Evolutionary conservation across 1,140 invertebrate genomes (phyloP).

Genomic region (Drepana arcuata): DNA sequence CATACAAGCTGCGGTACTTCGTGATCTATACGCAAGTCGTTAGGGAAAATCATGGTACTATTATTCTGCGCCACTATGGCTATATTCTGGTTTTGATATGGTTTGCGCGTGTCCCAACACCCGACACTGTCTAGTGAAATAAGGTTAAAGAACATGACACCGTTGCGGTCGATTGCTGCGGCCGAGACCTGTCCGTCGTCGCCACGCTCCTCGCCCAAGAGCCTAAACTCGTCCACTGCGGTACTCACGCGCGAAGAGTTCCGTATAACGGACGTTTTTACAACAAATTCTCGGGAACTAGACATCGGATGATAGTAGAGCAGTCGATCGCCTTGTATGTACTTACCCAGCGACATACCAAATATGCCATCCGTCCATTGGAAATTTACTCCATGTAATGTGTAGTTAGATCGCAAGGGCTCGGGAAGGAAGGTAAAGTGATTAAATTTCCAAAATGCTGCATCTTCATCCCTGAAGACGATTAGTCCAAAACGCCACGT

Average conservation of each 20-base stretch:
- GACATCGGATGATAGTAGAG: constrained; percentile 87
- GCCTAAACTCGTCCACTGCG: constrained; percentile 74
- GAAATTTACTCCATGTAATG: constrained; percentile 80
- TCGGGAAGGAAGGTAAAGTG: constrained; percentile 85
- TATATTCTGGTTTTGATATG: constrained; percentile 77
- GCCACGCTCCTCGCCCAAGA: constrained; percentile 77
- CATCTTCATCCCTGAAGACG: constrained; percentile 77
- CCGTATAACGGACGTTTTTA: constrained; percentile 76
- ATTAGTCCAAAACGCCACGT: constrained; percentile 83
- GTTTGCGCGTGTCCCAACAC: constrained; percentile 85
- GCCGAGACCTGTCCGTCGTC: constrained; percentile 80
- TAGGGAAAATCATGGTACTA: constrained; percentile 81
- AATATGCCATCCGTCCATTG: constrained; percentile 88
- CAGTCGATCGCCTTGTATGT: constrained; percentile 73
- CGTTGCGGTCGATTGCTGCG: constrained; percentile 79
- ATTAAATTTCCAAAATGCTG: constrained; percentile 79
- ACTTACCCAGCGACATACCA: constrained; percentile 79
- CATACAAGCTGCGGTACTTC: constrained; percentile 79
- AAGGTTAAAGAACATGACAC: constrained; percentile 87
- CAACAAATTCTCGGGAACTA: constrained; percentile 81
- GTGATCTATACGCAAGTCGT: constrained; percentile 83
- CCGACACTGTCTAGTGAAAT: constrained; percentile 82
- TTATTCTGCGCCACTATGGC: constrained; percentile 76
- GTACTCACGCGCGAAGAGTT: constrained; percentile 74
- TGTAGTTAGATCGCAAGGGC: constrained; percentile 79